A percentile compares a stretch with the other conserved stretches of the same genome.
Evolutionary conservation across 2,113 vertebrate genomes (phyloP).

Genomic region (Cettia cetti): DNA sequence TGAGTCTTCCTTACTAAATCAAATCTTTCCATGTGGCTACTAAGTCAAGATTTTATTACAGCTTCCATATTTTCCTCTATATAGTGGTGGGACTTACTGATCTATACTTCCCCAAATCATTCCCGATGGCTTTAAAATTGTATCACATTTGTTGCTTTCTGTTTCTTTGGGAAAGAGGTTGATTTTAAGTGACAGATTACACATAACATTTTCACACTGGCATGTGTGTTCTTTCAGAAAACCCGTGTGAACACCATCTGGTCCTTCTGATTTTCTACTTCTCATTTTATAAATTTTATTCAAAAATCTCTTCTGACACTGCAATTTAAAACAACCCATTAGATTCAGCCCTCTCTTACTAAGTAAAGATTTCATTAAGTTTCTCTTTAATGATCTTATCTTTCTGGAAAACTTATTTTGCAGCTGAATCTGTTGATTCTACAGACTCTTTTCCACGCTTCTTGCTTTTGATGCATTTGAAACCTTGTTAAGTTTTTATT

Average conservation of each 20-base stretch:
- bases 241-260: neutral
- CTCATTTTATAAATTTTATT: neutral
- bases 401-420: neutral
- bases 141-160: neutral
- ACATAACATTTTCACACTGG: neutral
- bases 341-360: neutral
- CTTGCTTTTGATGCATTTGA: neutral
- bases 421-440: neutral
- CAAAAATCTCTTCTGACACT: slow-evolving; percentile 22
- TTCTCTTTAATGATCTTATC: neutral
- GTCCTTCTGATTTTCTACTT: slow-evolving; percentile 16
- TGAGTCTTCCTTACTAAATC: neutral
- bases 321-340: neutral
- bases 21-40: neutral
- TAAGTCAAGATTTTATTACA: neutral
- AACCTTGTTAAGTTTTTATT: neutral
- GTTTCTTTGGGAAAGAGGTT: neutral
- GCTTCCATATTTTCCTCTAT: neutral
- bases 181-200: slow-evolving; percentile 37
- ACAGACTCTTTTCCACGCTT: neutral
- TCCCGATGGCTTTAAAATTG: neutral
- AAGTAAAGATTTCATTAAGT: neutral
- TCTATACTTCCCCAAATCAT: neutral
- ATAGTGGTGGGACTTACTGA: neutral
- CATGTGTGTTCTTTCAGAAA: neutral